Percentiles rank a stretch among this genome's conserved stretches.
phyloP scores from a whole-genome alignment of 2,113 vertebrate genomes.

The Cavia porcellus region DNA sequence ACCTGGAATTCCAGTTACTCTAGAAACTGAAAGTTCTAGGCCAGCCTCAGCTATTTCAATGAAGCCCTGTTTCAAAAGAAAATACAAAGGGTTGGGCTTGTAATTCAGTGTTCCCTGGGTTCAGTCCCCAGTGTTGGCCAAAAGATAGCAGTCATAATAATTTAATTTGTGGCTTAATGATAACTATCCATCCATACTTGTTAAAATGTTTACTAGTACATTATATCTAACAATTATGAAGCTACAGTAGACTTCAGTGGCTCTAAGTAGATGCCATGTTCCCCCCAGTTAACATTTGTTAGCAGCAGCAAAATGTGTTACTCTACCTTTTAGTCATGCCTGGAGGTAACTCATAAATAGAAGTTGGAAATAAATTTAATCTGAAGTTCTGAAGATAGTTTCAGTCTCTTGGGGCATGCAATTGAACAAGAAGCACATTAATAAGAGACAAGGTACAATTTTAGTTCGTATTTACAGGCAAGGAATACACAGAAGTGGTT shows the following conservation, averaged over 20 bases:
- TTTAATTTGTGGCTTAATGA: background rate
- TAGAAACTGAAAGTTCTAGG: background rate
- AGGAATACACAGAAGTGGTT: background rate
- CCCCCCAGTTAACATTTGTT: background rate
- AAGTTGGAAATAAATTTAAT: background rate
- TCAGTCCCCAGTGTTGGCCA: background rate
- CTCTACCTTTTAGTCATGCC: background rate
- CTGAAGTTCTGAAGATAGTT: conserved; percentile 13
- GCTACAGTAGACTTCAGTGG: background rate
- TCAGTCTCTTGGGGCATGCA: background rate
- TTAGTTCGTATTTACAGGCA: background rate
- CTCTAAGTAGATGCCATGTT: background rate
- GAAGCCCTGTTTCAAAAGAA: background rate
- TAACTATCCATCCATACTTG: background rate
- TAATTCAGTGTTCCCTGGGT: background rate
- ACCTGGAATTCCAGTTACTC: background rate
- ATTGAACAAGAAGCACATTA: background rate
- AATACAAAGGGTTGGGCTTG: background rate
- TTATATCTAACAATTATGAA: background rate
- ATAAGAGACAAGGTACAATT: background rate
- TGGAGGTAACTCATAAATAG: background rate
- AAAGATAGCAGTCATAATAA: background rate
- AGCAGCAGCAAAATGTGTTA: background rate
- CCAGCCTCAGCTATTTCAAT: background rate
- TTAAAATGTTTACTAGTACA: conserved; percentile 28